phyloP scores from a whole-genome alignment of 2,888 invertebrate genomes.

The Agrotis puta region DNA sequence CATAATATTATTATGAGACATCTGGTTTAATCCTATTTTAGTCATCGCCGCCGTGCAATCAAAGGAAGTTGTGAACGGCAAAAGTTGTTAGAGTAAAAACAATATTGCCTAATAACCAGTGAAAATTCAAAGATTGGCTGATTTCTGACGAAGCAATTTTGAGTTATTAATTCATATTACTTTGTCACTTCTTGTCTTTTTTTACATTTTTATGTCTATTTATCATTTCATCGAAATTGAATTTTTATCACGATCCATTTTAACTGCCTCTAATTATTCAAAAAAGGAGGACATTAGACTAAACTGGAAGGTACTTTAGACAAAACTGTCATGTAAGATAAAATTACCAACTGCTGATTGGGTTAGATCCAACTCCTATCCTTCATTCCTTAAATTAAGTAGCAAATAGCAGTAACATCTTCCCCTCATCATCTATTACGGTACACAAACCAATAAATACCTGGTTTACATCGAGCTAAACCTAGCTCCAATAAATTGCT shows the following conservation, averaged over 20 bases:
- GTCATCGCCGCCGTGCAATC: background rate
- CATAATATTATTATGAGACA: slow-evolving; percentile 27
- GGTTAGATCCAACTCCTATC: no score
- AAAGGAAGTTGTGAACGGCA: background rate
- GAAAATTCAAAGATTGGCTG: background rate
- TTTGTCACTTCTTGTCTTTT: no score
- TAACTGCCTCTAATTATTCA: no score
- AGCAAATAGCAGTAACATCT: background rate
- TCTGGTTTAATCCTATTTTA: slow-evolving; percentile 22
- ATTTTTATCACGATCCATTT: no score
- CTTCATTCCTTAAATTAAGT: background rate
- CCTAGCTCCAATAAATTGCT: slow-evolving; percentile 65
- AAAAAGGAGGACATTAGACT: no score
- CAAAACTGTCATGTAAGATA: no score
- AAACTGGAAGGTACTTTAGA: no score
- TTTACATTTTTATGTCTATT: no score
- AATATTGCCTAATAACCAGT: background rate
- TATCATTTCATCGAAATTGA: no score
- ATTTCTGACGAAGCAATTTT: no score
- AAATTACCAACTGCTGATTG: no score
- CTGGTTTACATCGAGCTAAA: slow-evolving; percentile 18
- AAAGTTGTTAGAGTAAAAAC: background rate
- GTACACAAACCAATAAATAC: slow-evolving; percentile 29
- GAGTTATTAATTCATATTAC: no score
- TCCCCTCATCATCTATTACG: background rate